phyloP scores from a whole-genome alignment of 2,888 invertebrate genomes.

The Platycnemis pennipes region DNA sequence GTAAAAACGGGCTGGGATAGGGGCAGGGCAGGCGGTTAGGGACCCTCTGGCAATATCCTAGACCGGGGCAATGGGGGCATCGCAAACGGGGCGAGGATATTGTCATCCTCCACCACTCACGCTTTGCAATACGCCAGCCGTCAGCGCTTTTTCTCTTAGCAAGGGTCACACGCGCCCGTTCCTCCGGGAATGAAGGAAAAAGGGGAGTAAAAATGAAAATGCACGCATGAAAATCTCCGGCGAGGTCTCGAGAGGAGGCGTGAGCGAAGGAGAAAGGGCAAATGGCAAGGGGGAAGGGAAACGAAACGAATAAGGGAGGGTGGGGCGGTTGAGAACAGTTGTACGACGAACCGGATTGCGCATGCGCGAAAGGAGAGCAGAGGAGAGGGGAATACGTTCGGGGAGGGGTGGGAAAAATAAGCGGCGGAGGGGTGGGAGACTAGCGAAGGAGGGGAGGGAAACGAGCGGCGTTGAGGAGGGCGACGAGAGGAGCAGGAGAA shows the following conservation, averaged over 20 bases:
- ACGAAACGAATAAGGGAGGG: too few relatives aligned
- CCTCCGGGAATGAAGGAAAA: not conserved
- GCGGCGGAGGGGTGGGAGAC: too few relatives aligned
- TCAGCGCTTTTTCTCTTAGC: conserved; percentile 29
- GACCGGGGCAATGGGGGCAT: not conserved
- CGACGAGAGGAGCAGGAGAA: too few relatives aligned
- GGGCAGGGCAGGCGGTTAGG: not conserved
- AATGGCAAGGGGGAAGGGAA: not conserved
- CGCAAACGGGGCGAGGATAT: not conserved
- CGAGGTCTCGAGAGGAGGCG: not conserved
- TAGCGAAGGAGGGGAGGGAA: too few relatives aligned
- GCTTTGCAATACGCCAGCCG: not conserved
- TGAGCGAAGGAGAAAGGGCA: not conserved
- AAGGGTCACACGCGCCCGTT: not conserved
- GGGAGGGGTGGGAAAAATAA: too few relatives aligned
- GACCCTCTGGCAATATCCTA: not conserved
- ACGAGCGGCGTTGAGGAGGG: too few relatives aligned
- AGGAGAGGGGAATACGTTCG: too few relatives aligned
- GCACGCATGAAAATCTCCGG: not conserved
- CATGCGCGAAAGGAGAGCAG: not conserved
- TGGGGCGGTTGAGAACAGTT: not conserved
- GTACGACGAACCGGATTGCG: not conserved
- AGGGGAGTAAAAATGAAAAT: not conserved
- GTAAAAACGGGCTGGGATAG: not conserved
- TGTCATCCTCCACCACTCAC: not conserved